These are phyloP conservation scores for Balearica regulorum DNA, from an alignment of 2,797 vertebrate species.

Conservation along the genomic window DNA sequence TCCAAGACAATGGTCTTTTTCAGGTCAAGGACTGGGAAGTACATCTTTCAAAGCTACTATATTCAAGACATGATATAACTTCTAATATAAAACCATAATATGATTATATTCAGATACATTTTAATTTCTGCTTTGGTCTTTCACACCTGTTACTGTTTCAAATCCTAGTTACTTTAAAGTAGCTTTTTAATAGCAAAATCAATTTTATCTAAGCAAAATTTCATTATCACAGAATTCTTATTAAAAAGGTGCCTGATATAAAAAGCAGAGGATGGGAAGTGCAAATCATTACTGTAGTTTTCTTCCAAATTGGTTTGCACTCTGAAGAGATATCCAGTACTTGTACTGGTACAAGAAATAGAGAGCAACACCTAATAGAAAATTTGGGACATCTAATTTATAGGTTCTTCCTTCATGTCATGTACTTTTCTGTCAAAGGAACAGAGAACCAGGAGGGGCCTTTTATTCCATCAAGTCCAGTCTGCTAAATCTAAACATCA, in stretches of 20 bases:
- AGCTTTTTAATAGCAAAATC: slow-evolving; percentile 15
- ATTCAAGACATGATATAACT: background rate
- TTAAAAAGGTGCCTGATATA: background rate
- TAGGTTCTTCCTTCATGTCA: background rate
- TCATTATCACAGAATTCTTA: background rate
- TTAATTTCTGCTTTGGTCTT: background rate
- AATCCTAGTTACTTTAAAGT: background rate
- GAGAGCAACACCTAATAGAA: background rate
- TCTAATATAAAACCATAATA: background rate
- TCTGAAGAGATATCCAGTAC: background rate
- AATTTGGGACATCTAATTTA: background rate
- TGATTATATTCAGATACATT: background rate
- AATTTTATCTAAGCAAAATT: background rate
- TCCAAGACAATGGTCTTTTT: background rate
- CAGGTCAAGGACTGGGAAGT: background rate
- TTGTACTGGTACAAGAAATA: background rate
- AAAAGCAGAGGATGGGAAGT: background rate
- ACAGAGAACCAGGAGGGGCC: background rate
- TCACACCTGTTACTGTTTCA: background rate
- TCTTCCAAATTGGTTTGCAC: background rate
- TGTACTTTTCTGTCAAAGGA: background rate
- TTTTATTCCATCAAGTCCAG: background rate
- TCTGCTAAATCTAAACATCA: background rate
- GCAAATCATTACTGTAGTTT: background rate
- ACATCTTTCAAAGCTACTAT: background rate